Percentiles rank a stretch among this genome's conserved stretches.
These are phyloP conservation scores for Nebria ingens DNA, from an alignment of 1,140 invertebrate species.

Conservation along the genomic window DNA sequence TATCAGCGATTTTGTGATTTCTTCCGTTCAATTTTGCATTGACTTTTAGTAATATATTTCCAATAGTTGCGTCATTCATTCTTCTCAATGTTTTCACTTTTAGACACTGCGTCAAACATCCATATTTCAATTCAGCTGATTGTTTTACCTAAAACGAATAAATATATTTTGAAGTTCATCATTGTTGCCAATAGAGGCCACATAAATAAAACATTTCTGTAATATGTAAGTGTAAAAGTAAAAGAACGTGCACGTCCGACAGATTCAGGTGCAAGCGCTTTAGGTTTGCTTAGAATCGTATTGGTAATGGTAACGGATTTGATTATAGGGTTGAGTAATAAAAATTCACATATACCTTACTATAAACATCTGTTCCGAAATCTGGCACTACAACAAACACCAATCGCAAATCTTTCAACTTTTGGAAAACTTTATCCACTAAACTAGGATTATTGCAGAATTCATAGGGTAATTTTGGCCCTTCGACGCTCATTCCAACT, in stretches of 20 bases:
- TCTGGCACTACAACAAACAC: slow-evolving; percentile 45
- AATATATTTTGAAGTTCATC: background rate
- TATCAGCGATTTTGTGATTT: slow-evolving; percentile 52
- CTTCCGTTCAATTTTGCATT: slow-evolving; percentile 73
- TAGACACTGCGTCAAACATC: slow-evolving; percentile 75
- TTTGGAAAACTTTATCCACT: slow-evolving; percentile 19
- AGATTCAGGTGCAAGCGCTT: too few relatives aligned
- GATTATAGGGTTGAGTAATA: background rate
- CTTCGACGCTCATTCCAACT: background rate
- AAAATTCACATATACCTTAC: slow-evolving; percentile 28
- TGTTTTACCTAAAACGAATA: slow-evolving; percentile 51
- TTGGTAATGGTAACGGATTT: too few relatives aligned
- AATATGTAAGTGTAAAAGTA: background rate
- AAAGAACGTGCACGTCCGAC: background rate
- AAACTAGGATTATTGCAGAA: too few relatives aligned
- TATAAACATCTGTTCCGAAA: slow-evolving; percentile 32
- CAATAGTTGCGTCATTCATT: slow-evolving; percentile 39
- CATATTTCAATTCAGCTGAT: slow-evolving; percentile 58
- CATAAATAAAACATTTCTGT: background rate
- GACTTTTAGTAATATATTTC: slow-evolving; percentile 75
- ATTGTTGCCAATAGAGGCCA: too few relatives aligned
- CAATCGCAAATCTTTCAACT: slow-evolving; percentile 29
- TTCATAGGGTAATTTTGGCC: slow-evolving; percentile 20
- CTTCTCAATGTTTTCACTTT: slow-evolving; percentile 45
- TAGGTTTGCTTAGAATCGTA: too few relatives aligned